A percentile compares a stretch with the other conserved stretches of the same genome.
Evolutionary conservation across 2,888 invertebrate species (phyloP).

Genomic region (Drosophila dives): DNA sequence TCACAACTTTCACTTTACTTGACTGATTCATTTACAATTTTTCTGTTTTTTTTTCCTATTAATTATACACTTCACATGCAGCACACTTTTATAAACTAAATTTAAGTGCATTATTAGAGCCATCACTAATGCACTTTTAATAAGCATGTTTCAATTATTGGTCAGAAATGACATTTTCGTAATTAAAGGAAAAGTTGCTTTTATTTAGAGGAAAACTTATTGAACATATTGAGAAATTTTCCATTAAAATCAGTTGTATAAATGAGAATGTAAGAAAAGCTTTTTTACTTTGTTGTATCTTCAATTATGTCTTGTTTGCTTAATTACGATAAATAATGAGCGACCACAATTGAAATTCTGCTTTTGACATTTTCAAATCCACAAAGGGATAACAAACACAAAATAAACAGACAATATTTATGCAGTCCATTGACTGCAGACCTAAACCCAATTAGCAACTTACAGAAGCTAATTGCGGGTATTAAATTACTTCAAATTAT

Average conservation of each 20-base stretch:
- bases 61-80: neutral
- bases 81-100: neutral
- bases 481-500: conserved; percentile 46
- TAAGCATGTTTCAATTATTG: neutral
- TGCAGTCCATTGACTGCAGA: conserved; percentile 50
- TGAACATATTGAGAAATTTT: neutral
- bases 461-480: conserved; percentile 41
- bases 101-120: neutral
- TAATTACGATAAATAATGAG: conserved; percentile 44
- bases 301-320: conserved; percentile 40
- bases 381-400: conserved; percentile 32
- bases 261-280: neutral
- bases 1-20: neutral
- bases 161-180: neutral
- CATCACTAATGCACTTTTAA: conserved; percentile 16
- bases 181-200: neutral
- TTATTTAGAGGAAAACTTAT: neutral
- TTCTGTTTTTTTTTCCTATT: neutral
- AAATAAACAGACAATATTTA: conserved; percentile 32
- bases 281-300: neutral
- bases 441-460: conserved; percentile 42
- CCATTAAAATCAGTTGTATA: neutral
- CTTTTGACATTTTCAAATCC: conserved; percentile 33
- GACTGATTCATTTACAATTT: neutral
- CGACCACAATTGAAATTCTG: conserved; percentile 38